Percentiles rank a stretch among this genome's conserved stretches.
Conservation (phyloP, 2,113 vertebrate species). For the Megalops atlanticus region DNA sequence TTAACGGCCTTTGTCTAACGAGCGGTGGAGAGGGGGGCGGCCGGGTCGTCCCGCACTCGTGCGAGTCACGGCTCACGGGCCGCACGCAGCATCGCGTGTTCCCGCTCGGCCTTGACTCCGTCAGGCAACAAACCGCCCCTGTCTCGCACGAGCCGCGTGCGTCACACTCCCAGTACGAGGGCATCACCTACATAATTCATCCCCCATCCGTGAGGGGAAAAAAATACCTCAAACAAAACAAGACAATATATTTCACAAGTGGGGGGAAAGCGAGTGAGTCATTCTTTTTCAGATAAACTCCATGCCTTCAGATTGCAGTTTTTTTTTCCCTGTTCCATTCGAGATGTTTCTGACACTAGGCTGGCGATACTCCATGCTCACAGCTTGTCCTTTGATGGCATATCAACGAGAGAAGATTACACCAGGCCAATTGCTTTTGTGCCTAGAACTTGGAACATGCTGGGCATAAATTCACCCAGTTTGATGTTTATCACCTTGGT, state of each 20-base stretch:
- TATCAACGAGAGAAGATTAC: neutral
- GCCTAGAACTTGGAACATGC: neutral
- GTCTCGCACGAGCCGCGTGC: slow-evolving; percentile 29
- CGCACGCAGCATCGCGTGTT: neutral
- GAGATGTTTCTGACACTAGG: neutral
- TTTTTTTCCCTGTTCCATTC: neutral
- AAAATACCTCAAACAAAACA: neutral
- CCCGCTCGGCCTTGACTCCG: slow-evolving; percentile 17
- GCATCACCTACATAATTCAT: slow-evolving; percentile 15
- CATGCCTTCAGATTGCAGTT: neutral
- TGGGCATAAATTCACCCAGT: neutral
- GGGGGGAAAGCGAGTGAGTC: too few relatives aligned
- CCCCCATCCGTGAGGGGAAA: neutral
- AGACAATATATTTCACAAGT: neutral
- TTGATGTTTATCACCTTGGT: neutral
- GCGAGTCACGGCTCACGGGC: neutral
- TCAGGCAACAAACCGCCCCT: neutral
- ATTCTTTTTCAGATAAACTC: too few relatives aligned
- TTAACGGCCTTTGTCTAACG: slow-evolving; percentile 37
- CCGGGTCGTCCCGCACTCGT: slow-evolving; percentile 5
- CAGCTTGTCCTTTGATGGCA: neutral
- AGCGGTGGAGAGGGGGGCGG: slow-evolving; percentile 30
- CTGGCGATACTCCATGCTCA: neutral
- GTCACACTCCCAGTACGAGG: neutral
- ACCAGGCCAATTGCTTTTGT: neutral